These are phyloP conservation scores for Lumbricus terrestris DNA, from an alignment of 2,888 invertebrate species.

Conservation along the genomic window DNA sequence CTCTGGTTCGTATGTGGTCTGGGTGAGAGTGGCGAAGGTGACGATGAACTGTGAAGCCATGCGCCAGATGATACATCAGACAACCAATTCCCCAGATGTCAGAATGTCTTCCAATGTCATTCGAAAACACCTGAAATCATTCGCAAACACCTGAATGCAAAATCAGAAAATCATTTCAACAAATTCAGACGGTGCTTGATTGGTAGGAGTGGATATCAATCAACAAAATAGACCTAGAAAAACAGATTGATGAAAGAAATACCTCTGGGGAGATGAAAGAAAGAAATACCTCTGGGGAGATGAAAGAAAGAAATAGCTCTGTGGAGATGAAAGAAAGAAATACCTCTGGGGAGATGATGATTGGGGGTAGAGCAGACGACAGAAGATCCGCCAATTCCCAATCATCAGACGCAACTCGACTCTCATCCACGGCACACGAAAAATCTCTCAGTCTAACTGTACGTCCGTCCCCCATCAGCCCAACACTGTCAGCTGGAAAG, in stretches of 20 bases:
- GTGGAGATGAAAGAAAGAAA: not conserved
- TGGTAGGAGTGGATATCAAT: too few relatives aligned
- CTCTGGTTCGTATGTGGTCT: not conserved
- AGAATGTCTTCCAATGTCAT: not conserved
- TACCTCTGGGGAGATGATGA: not conserved
- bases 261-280: too few relatives aligned
- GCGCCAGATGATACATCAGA: not conserved
- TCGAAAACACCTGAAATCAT: not conserved
- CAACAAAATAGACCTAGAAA: too few relatives aligned
- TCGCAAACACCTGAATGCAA: not conserved
- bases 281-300: constrained; percentile 4
- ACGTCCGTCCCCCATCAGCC: not conserved
- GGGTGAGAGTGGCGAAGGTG: not conserved
- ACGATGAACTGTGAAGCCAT: not conserved
- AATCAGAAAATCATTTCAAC: not conserved
- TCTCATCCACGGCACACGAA: not conserved
- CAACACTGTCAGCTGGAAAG: constrained; percentile 7
- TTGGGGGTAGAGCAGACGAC: not conserved
- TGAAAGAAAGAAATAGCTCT: not conserved
- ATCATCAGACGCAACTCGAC: not conserved
- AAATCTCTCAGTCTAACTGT: constrained; percentile 10
- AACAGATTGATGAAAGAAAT: too few relatives aligned
- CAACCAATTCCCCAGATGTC: not conserved
- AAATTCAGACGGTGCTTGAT: too few relatives aligned
- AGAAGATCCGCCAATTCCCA: not conserved